Conservation (phyloP, 1,140 invertebrate species). For the Neodiprion fabricii region DNA sequence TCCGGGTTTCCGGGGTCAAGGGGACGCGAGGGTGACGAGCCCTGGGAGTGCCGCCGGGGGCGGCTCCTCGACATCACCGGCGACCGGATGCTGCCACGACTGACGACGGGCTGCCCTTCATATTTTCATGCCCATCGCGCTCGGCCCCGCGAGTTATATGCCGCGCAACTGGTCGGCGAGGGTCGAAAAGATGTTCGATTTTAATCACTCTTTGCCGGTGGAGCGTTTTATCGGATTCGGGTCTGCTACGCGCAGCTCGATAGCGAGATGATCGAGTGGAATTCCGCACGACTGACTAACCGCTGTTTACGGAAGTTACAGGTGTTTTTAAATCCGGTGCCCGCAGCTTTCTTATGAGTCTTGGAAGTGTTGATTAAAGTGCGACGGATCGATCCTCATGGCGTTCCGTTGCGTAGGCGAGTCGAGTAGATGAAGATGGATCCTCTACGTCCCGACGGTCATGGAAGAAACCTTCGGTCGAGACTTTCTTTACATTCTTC, state of each 20-base stretch:
- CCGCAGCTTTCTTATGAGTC: neutral
- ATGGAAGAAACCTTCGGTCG: neutral
- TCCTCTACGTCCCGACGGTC: neutral
- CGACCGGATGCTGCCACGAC: conserved; percentile 33
- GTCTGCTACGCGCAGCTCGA: neutral
- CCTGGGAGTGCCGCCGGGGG: conserved; percentile 28
- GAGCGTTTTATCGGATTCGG: no score
- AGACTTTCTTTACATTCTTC: neutral
- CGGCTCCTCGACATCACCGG: conserved; percentile 17
- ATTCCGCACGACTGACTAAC: conserved; percentile 20
- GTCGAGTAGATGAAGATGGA: neutral
- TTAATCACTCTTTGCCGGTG: neutral
- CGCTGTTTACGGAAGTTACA: conserved; percentile 34
- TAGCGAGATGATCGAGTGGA: conserved; percentile 27
- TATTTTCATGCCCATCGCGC: neutral
- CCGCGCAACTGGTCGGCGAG: neutral
- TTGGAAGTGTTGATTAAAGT: conserved; percentile 12
- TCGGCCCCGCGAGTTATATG: neutral
- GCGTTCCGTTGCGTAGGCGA: neutral
- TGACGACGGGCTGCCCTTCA: conserved; percentile 8
- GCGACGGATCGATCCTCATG: conserved; percentile 12
- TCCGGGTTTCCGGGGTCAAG: conserved; percentile 14
- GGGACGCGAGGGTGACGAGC: conserved; percentile 22
- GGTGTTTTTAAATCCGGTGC: neutral
- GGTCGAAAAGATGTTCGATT: neutral